Base-by-base conservation (phyloP, 1,140 invertebrate genomes). In the Drosophila setifemur region DNA sequence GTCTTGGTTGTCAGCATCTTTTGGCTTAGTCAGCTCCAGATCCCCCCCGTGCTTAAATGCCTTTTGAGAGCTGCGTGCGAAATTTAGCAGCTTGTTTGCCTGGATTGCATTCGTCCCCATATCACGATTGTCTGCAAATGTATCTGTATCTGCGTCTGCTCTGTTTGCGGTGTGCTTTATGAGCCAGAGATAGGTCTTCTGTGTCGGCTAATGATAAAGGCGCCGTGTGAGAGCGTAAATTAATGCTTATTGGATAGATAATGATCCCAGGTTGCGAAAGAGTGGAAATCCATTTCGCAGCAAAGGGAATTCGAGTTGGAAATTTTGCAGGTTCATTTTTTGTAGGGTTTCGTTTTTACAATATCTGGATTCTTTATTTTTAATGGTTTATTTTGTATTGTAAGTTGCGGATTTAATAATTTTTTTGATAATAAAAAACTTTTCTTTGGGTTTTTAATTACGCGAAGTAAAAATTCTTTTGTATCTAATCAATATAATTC, bases 11-110 rank as follows among this genome's bases (percentile, higher is more conserved):
- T 37, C 53, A 48, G 26, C 54, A 61, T 64, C 60, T 64, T n/a
- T 64, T 64, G 60, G 42, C 19, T 40, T 61, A 8, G 28, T 12
- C 47, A 3, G 14, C n/a, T n/a, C n/a, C n/a, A n/a, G 29, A 29
- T 49, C 14, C 33, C 29, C 31, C 35, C 47, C 44, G 40, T 71
- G 71, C 71, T 76, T 70, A 73, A 78, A 78, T 78, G 81, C 58
- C 57, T 76, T 73, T 85, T 61, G 50, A 28, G 74, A 77, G 67
- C 55, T 79, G 74, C 79, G 79, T 85, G 79, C 79, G 79, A 86
- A 85, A 79, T 86, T 79, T 79, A 74, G 81, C 79, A 85, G 79
- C 79, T 85, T 85, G 79, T 85, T 83, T 61, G 57, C 45, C 47
- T 70, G 43, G 44, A 63, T 63, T 61, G 58, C 55, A 63, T 64